These are phyloP conservation scores for Hyalella azteca DNA, from an alignment of 2,888 invertebrate species.

Conservation along the genomic window DNA sequence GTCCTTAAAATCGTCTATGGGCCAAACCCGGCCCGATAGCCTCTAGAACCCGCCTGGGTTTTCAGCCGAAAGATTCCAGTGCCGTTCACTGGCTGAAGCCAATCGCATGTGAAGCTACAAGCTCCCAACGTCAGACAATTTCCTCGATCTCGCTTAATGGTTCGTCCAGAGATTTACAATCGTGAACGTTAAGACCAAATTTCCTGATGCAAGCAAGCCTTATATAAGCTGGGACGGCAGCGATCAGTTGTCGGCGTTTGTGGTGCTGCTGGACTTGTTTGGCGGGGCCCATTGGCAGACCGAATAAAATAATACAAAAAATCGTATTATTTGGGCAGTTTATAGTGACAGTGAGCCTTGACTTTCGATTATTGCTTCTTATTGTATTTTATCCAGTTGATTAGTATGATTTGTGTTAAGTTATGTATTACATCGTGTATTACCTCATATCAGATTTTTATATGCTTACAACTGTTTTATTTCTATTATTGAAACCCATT, in stretches of 20 bases:
- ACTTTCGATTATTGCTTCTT: no score
- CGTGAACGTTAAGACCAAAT: constrained; percentile 18
- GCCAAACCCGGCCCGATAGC: background rate
- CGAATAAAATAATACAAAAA: background rate
- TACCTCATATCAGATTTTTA: no score
- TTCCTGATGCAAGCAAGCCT: constrained; percentile 33
- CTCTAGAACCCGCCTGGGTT: background rate
- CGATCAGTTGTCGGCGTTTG: background rate
- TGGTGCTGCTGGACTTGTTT: constrained; percentile 12
- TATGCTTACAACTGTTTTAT: no score
- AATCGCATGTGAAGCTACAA: constrained; percentile 36
- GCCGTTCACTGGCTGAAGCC: constrained; percentile 23
- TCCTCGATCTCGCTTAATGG: constrained; percentile 36
- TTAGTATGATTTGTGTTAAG: no score
- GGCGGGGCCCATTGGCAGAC: background rate
- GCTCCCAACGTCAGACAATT: constrained; percentile 32
- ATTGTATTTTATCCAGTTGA: no score
- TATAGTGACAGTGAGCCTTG: no score
- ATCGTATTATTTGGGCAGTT: no score
- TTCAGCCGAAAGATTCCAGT: background rate
- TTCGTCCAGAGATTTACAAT: constrained; percentile 37
- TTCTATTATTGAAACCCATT: no score
- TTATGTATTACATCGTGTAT: no score
- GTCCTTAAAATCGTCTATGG: background rate
- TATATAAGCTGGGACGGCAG: constrained; percentile 15